phyloP scores from a whole-genome alignment of 2,888 invertebrate genomes.

The Augochlorella aurata region DNA sequence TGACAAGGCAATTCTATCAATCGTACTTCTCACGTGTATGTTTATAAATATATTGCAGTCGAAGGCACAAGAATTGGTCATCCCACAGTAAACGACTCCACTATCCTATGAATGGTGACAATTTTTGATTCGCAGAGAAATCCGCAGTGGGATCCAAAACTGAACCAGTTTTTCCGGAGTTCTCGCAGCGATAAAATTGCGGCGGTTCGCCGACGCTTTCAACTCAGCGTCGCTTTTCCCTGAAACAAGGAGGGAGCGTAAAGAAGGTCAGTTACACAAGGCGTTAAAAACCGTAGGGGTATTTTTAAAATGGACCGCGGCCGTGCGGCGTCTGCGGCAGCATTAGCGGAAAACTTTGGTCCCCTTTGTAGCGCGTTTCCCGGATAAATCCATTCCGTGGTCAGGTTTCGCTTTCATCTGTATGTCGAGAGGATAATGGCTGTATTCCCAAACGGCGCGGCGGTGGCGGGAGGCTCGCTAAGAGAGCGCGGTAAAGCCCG shows the following conservation, averaged over 20 bases:
- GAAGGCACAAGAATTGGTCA: no score
- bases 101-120: no score
- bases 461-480: constrained; percentile 48
- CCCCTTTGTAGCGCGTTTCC: constrained; percentile 68
- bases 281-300: constrained; percentile 41
- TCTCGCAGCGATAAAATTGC: background rate
- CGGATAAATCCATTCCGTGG: constrained; percentile 77
- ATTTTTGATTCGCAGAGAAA: no score
- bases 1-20: no score
- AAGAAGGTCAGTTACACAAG: background rate
- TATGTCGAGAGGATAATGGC: constrained; percentile 76
- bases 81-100: no score
- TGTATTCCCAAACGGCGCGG: constrained; percentile 78
- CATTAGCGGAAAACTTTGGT: constrained; percentile 70
- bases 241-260: background rate
- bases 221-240: background rate
- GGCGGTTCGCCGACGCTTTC: background rate
- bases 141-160: no score
- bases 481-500: constrained; percentile 45
- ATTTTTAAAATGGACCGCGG: constrained; percentile 43
- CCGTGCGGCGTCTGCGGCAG: constrained; percentile 55
- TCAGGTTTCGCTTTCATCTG: constrained; percentile 80
- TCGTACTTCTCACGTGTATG: no score
- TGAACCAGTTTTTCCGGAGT: no score
- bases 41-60: no score